A percentile compares a stretch with the other conserved stretches of the same genome.
These are phyloP conservation scores for Apeltes quadracus DNA, from an alignment of 2,113 vertebrate genomes.

Conservation along the genomic window DNA sequence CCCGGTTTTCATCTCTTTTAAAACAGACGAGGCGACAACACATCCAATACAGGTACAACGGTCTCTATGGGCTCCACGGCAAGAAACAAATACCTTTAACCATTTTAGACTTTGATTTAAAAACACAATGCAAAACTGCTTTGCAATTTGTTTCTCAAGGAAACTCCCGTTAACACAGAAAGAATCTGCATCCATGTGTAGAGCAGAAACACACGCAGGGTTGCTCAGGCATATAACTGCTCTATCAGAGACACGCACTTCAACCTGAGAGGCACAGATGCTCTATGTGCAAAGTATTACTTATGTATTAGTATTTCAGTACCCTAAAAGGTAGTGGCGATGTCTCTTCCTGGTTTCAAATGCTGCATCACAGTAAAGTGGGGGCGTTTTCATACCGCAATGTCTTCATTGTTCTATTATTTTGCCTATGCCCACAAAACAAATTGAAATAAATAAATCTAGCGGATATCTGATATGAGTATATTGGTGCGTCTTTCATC, in stretches of 20 bases:
- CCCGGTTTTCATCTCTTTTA: conserved; percentile 4
- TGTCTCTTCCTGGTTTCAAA: neutral
- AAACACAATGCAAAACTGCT: neutral
- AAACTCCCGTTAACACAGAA: neutral
- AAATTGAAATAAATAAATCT: neutral
- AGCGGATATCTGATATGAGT: conserved; percentile 1
- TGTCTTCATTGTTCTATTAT: neutral
- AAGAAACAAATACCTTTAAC: conserved; percentile 33
- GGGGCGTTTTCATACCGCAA: too few relatives aligned
- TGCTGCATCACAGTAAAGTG: neutral
- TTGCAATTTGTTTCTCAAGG: neutral
- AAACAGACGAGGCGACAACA: conserved; percentile 32
- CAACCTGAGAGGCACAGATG: neutral
- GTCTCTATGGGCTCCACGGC: conserved; percentile 8
- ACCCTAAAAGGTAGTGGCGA: neutral
- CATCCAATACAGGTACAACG: conserved; percentile 7
- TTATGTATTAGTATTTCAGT: neutral
- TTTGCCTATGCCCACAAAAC: neutral
- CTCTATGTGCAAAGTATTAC: conserved; percentile 6
- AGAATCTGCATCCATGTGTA: neutral
- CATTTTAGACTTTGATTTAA: conserved; percentile 13
- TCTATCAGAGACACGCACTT: neutral
- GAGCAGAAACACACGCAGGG: neutral
- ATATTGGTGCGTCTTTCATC: neutral
- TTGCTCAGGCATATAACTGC: neutral